Evolutionary conservation across 2,888 invertebrate genomes (phyloP), one percentile per base, ranked within the genome.

Genomic region (Metellina segmentata): DNA sequence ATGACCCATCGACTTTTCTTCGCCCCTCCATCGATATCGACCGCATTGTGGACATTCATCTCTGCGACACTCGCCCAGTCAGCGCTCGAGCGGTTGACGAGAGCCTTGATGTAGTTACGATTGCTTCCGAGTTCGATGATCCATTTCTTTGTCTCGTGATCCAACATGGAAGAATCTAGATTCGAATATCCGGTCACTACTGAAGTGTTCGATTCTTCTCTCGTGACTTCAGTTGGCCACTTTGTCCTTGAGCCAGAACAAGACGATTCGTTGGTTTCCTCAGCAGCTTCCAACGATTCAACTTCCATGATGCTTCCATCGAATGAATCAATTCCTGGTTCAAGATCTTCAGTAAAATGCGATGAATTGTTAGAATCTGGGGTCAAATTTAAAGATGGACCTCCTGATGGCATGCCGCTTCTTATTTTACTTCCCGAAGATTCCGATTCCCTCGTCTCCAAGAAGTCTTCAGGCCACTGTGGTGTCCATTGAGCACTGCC

Each of bases 91-190:
- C 53, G 49, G 34, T 74, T 20, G n/a, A 75, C 52, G 6, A 85
- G 34, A 16, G 85, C 74, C 61, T 34, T 52, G 34, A 85, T 75
- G 61, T 75, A 85, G 20, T 85, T 85, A 9, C 75, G 85, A 48
- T 85, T 85, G 61, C n/a, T 85, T 13, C 74, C 83, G 51, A 34
- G 7, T 16, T 85, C 61, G 7, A 85, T 52, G 2, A 61, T 8
- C 85, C 74, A 75, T n/a, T 61, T 85, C 34, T 79, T 53, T 20
- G 11, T 11, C 20, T 34, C 34, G 34, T 34, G 34, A 1, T 34
- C 34, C 34, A 34, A 34, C 4, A 34, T 34, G 34, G 34, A 34
- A 34, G 34, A 34, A 34, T 34, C 34, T 34, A 34, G 34, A 7
- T 7, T 8, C 20, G 34, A 20, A 7, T 19, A 9, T 6, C 4